These are phyloP conservation scores for Drosophila parvula DNA, from an alignment of 1,140 invertebrate species.

Conservation along the genomic window DNA sequence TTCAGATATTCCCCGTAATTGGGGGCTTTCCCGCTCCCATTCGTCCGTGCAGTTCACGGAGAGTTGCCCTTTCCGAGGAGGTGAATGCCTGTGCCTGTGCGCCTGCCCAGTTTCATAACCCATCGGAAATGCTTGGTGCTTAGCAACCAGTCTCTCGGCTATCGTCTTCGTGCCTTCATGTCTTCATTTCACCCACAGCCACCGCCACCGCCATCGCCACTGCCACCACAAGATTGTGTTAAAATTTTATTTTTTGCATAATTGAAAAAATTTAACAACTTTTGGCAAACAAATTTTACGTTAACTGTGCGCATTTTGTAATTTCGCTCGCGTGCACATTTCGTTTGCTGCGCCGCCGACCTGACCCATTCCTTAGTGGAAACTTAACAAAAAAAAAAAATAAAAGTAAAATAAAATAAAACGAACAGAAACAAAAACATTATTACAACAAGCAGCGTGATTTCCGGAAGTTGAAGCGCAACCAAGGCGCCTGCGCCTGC, in stretches of 20 bases:
- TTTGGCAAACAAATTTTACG: conserved; percentile 51
- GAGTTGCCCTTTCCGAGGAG: conserved; percentile 27
- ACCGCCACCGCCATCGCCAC: conserved; percentile 15
- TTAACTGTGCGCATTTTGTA: conserved; percentile 69
- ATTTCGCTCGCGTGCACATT: conserved; percentile 75
- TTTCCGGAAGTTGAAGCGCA: conserved; percentile 78
- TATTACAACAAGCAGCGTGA: conserved; percentile 72
- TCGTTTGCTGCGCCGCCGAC: conserved; percentile 29
- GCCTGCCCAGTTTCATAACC: conserved; percentile 39
- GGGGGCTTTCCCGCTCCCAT: neutral
- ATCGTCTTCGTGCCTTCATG: conserved; percentile 36
- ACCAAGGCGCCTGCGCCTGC: conserved; percentile 61
- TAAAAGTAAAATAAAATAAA: neutral
- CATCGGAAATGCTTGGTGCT: conserved; percentile 12
- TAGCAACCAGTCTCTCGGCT: conserved; percentile 12
- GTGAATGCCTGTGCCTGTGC: conserved; percentile 24
- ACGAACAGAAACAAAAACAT: conserved; percentile 46
- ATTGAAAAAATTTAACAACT: conserved; percentile 71
- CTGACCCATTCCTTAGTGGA: conserved; percentile 47
- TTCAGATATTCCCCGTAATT: conserved; percentile 7
- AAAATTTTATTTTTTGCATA: conserved; percentile 66
- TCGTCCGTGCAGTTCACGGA: neutral
- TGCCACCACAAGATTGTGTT: conserved; percentile 49
- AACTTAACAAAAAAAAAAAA: conserved; percentile 20
- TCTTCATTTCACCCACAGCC: conserved; percentile 26